Conservation (phyloP, 2,888 invertebrate genomes). For the Ariolimax columbianus region DNA sequence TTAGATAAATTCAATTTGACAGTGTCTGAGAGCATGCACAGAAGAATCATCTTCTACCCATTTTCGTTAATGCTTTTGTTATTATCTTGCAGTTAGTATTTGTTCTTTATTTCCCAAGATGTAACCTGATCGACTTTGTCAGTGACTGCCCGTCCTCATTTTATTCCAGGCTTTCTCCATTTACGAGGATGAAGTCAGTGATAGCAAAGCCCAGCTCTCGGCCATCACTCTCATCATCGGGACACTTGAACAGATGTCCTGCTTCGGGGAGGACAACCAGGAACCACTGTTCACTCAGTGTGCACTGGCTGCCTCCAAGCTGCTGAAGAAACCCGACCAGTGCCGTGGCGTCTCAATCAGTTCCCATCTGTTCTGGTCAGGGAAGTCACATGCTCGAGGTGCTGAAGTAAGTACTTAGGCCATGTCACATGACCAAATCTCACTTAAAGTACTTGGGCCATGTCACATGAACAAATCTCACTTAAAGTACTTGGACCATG, state of each 20-base stretch:
- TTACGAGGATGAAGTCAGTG: slow-evolving; percentile 97
- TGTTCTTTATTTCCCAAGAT: not conserved
- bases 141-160: not conserved
- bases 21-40: no score
- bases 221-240: slow-evolving; percentile 97
- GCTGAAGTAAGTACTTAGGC: slow-evolving; percentile 62
- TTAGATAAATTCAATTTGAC: no score
- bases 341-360: slow-evolving; percentile 95
- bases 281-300: slow-evolving; percentile 97
- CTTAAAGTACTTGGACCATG: no score
- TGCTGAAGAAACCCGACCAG: slow-evolving; percentile 98
- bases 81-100: no score
- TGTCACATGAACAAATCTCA: no score
- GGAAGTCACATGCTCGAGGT: slow-evolving; percentile 77
- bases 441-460: no score
- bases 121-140: not conserved
- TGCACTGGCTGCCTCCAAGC: slow-evolving; percentile 95
- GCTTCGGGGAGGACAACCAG: slow-evolving; percentile 97
- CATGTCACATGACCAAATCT: no score
- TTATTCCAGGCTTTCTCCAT: slow-evolving; percentile 90
- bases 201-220: slow-evolving; percentile 96
- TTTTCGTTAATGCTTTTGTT: no score
- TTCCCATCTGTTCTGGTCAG: slow-evolving; percentile 98
- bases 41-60: no score
- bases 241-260: slow-evolving; percentile 95